A percentile compares a stretch with the other conserved stretches of the same genome.
phyloP scores from a whole-genome alignment of 1,140 invertebrate genomes.

The Drosophila virilis region DNA sequence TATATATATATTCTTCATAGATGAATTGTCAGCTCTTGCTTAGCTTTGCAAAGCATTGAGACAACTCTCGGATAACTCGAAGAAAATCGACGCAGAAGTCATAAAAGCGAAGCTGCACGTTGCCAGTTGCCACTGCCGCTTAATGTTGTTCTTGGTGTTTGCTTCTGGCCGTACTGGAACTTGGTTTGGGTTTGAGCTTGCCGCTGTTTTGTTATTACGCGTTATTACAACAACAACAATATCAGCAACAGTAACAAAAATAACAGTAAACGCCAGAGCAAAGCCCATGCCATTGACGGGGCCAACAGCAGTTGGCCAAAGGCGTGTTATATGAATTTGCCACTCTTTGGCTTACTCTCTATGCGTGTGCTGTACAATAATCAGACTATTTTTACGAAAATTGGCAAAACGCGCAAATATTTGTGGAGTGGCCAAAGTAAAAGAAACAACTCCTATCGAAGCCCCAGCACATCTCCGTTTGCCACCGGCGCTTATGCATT shows the following conservation, averaged over 20 bases:
- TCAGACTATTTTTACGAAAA: slow-evolving; percentile 70
- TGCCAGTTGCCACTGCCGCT: slow-evolving; percentile 45
- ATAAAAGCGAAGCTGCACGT: slow-evolving; percentile 68
- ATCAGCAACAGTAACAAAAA: slow-evolving; percentile 4
- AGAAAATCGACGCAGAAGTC: slow-evolving; percentile 47
- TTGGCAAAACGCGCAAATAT: slow-evolving; percentile 74
- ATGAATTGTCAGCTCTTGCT: background rate
- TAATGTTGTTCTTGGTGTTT: slow-evolving; percentile 41
- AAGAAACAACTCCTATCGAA: slow-evolving; percentile 12
- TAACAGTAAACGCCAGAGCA: slow-evolving; percentile 33
- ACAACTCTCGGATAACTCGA: slow-evolving; percentile 14
- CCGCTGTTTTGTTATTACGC: slow-evolving; percentile 64
- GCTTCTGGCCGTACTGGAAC: slow-evolving; percentile 69
- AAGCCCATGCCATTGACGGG: slow-evolving; percentile 39
- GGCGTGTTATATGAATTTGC: slow-evolving; percentile 37
- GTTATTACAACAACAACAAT: slow-evolving; percentile 63
- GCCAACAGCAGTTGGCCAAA: slow-evolving; percentile 57
- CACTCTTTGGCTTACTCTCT: background rate
- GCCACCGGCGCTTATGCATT: slow-evolving; percentile 76
- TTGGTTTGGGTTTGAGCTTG: slow-evolving; percentile 28
- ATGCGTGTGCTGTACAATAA: slow-evolving; percentile 48
- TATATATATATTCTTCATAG: too few species aligned
- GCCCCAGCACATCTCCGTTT: slow-evolving; percentile 14
- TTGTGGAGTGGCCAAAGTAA: slow-evolving; percentile 37
- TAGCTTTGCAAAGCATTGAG: background rate